Percentiles rank a stretch among this genome's conserved stretches.
phyloP scores from a whole-genome alignment of 2,113 vertebrate genomes.

The Menura novaehollandiae region DNA sequence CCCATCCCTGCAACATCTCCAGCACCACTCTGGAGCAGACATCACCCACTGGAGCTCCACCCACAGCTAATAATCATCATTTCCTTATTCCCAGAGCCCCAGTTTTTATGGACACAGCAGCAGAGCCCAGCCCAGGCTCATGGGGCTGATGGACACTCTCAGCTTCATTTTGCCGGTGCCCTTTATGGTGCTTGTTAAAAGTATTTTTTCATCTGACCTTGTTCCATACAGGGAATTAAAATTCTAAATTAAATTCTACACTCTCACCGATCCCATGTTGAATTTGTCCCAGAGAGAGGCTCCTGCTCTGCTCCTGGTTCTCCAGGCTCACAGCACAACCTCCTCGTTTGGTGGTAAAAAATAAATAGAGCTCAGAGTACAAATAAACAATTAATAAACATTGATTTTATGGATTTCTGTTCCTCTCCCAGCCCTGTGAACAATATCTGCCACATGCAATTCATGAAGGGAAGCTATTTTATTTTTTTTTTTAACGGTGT shows the following conservation, averaged over 20 bases:
- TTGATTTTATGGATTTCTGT: conserved; percentile 13
- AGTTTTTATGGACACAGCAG: rapidly evolving
- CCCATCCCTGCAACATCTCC: not conserved
- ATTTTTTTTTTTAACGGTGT: not conserved
- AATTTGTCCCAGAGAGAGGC: not conserved
- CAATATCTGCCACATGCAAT: not conserved
- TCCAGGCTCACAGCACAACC: not conserved
- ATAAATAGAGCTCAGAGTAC: not conserved
- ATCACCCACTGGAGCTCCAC: rapidly evolving
- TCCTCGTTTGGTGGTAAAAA: rapidly evolving
- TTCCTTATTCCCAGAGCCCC: not conserved
- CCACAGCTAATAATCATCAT: rapidly evolving
- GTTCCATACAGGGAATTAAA: not conserved
- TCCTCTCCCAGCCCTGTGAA: not conserved
- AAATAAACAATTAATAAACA: conserved; percentile 43
- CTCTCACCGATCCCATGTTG: rapidly evolving
- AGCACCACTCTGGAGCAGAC: not conserved
- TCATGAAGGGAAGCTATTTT: not conserved
- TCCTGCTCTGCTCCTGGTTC: not conserved
- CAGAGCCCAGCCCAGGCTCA: rapidly evolving
- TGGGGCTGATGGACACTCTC: rapidly evolving
- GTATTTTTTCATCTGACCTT: not conserved
- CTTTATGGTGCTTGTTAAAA: not conserved
- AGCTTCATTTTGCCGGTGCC: rapidly evolving
- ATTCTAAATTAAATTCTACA: rapidly evolving